Evolutionary conservation across 2,113 vertebrate species (phyloP), one percentile per base, ranked within the genome.

Genomic region (Amazona guildingii): DNA sequence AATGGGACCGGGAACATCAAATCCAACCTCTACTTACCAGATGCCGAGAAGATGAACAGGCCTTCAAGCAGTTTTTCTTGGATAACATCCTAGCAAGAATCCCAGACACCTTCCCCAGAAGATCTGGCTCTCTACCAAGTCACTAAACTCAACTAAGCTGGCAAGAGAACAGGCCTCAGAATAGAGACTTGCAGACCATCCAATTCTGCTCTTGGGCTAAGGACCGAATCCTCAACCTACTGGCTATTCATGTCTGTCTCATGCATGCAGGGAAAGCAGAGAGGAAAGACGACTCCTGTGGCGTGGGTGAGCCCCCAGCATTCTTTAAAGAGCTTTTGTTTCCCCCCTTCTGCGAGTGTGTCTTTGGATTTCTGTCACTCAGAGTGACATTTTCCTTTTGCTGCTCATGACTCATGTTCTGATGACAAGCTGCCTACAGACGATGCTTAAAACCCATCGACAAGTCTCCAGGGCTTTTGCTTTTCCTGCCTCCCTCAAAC

Each of bases 381-480:
- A 90, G 67, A 92, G 44, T 92, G 94, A 97, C 91, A 95, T 83
- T 97, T 97, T 97, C 81, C 91, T 97, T 96, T 92, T 24, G 48
- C 75, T 92, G 91, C 92, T 92, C 93, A 88, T 97, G 95, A 97
- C 86, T 96, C 95, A 97, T 92, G 90, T 94, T 88, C 90, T 86
- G 84, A 94, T 96, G 96, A 97, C 97, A 96, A 91, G 82, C 95
- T 92, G 89, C 92, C 96, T 83, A 94, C 74, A 92, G 88, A 96
- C 48, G 92, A 97, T 95, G 91, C 94, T 97, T 96, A 97, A 97
- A 97, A 96, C 92, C 95, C 77, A 93, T 92, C 85, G 85, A 96
- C 94, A 95, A 96, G 93, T 97, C 96, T 95, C 97, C 89, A 97
- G 91, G 94, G 95, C 88, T 97, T 97, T 97, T 90, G 92, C 92